These are phyloP conservation scores for Notiomystis cincta DNA, from an alignment of 2,113 vertebrate genomes.

Conservation along the genomic window DNA sequence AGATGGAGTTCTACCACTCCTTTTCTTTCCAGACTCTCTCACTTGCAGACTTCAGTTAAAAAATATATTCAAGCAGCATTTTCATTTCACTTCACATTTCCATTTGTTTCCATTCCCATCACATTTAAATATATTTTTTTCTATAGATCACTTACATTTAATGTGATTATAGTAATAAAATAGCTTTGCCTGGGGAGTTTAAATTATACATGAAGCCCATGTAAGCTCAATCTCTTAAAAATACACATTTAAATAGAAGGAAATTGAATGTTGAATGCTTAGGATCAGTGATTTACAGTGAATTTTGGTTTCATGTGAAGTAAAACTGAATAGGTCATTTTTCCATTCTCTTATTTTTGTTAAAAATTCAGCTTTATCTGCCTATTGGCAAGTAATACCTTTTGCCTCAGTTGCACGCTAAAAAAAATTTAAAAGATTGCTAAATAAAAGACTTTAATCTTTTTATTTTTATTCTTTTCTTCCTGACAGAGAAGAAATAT, in stretches of 20 bases:
- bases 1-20: not conserved
- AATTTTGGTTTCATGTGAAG: not conserved
- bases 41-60: not conserved
- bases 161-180: not conserved
- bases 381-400: not conserved
- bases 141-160: not conserved
- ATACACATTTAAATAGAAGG: not conserved
- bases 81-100: not conserved
- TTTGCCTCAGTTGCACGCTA: not conserved
- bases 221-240: not conserved
- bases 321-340: not conserved
- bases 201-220: not conserved
- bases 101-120: not conserved
- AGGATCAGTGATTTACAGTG: not conserved
- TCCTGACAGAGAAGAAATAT: not conserved
- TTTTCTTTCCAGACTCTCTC: not conserved
- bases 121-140: not conserved
- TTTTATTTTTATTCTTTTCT: not conserved
- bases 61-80: not conserved
- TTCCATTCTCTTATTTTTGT: not conserved
- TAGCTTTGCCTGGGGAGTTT: not conserved
- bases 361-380: not conserved
- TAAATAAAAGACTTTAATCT: not conserved
- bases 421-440: not conserved
- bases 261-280: not conserved